phyloP scores from a whole-genome alignment of 2,113 vertebrate genomes.

The Orthonyx spaldingii region DNA sequence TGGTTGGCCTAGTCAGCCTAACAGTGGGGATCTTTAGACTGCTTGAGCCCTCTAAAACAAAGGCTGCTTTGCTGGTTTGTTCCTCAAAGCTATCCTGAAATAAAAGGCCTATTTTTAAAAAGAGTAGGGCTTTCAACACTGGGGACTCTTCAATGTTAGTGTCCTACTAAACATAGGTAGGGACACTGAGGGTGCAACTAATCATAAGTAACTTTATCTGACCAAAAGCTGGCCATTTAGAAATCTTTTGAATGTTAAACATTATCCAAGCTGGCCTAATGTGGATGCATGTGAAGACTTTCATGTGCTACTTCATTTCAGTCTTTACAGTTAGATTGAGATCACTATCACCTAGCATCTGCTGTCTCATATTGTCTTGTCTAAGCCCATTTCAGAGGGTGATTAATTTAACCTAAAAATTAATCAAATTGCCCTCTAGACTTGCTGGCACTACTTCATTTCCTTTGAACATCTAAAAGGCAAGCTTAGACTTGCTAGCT shows the following conservation, averaged over 20 bases:
- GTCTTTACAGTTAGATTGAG: neutral
- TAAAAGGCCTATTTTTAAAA: slow-evolving; percentile 41
- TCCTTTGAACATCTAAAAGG: neutral
- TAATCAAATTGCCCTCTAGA: neutral
- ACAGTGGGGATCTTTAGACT: slow-evolving; percentile 22
- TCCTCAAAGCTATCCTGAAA: slow-evolving; percentile 39
- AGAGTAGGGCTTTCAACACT: neutral
- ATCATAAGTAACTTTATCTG: neutral
- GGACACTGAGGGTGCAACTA: neutral
- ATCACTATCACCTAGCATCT: neutral
- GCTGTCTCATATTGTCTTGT: neutral
- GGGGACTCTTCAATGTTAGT: neutral
- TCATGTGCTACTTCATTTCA: neutral
- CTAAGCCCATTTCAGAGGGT: neutral
- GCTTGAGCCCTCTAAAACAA: slow-evolving; percentile 23
- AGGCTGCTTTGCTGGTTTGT: slow-evolving; percentile 28
- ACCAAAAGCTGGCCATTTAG: neutral
- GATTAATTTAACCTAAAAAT: neutral
- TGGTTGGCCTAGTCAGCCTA: slow-evolving; percentile 30
- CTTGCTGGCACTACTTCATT: neutral
- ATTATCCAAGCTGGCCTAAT: neutral
- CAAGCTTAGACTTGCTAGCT: neutral
- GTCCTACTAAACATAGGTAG: neutral
- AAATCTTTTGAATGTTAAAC: neutral
- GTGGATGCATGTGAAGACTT: neutral